These are phyloP conservation scores for Sarcophaga caerulescens DNA, from an alignment of 2,888 invertebrate species.

Conservation along the genomic window DNA sequence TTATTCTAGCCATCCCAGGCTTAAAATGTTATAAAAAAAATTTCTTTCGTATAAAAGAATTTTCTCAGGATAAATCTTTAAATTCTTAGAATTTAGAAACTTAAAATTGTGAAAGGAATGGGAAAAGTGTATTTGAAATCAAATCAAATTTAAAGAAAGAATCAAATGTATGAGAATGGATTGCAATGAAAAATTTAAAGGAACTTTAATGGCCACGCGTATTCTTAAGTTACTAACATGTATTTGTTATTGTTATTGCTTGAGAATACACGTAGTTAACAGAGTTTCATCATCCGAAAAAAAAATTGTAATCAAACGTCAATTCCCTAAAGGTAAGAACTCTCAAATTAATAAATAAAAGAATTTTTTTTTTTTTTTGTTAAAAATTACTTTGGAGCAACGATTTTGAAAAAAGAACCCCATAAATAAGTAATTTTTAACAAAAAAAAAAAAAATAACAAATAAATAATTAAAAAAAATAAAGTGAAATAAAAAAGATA, in stretches of 20 bases:
- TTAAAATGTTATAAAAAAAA: not conserved
- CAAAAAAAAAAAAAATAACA: no score
- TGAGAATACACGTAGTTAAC: constrained; percentile 99
- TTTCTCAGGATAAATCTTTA: not conserved
- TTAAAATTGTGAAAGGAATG: not conserved
- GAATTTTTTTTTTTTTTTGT: no score
- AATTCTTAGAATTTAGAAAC: not conserved
- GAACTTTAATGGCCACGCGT: constrained; percentile 96
- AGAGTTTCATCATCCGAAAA: constrained; percentile 82
- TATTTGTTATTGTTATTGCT: constrained; percentile 98
- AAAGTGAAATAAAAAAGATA: no score
- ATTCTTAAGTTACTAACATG: constrained; percentile 99
- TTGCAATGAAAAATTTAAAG: constrained; percentile 52
- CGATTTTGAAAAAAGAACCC: no score
- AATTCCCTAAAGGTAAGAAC: not conserved
- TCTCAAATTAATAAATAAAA: not conserved
- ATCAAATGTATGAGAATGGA: not conserved
- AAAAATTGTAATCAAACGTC: not conserved
- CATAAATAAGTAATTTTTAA: no score
- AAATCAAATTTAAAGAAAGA: not conserved
- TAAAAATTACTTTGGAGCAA: no score
- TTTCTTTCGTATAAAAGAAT: not conserved
- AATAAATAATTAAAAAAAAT: no score
- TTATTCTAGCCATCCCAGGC: not conserved
- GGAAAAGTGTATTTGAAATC: not conserved